These are phyloP conservation scores for Mechanitis messenoides DNA, from an alignment of 2,888 invertebrate genomes.

Conservation along the genomic window DNA sequence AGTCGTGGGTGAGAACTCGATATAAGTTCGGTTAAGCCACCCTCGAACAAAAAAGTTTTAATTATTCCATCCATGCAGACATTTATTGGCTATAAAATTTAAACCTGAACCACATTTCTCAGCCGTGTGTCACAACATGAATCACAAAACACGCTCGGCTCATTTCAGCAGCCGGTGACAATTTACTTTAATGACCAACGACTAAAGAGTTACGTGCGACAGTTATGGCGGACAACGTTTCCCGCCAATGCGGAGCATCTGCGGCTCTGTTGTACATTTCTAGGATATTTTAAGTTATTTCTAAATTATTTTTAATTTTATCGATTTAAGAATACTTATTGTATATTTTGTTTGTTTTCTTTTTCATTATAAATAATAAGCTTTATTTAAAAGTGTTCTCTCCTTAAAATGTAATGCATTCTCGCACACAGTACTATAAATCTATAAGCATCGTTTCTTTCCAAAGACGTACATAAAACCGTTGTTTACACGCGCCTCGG, in stretches of 20 bases:
- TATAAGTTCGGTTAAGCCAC: no score
- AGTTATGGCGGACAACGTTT: constrained; percentile 69
- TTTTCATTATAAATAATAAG: no score
- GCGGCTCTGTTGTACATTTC: constrained; percentile 17
- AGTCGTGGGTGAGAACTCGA: no score
- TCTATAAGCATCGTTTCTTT: not conserved
- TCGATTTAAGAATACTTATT: constrained; percentile 6
- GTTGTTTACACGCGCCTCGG: constrained; percentile 10
- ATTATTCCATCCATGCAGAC: constrained; percentile 83
- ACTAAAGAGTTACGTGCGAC: constrained; percentile 73
- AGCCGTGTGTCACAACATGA: constrained; percentile 48
- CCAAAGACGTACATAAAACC: not conserved
- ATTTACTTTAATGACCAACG: constrained; percentile 73
- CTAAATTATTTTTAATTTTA: not conserved
- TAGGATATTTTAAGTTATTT: constrained; percentile 6
- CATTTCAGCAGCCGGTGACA: constrained; percentile 71
- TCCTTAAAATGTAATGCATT: not conserved
- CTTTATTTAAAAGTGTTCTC: not conserved
- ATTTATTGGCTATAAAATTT: constrained; percentile 46
- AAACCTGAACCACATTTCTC: constrained; percentile 58
- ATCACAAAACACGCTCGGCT: constrained; percentile 57
- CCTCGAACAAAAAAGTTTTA: not conserved
- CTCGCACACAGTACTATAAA: not conserved
- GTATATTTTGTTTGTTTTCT: not conserved
- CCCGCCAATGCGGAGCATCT: constrained; percentile 43